These are phyloP conservation scores for Phocides pigmalion DNA, from an alignment of 1,140 invertebrate species.

Conservation along the genomic window DNA sequence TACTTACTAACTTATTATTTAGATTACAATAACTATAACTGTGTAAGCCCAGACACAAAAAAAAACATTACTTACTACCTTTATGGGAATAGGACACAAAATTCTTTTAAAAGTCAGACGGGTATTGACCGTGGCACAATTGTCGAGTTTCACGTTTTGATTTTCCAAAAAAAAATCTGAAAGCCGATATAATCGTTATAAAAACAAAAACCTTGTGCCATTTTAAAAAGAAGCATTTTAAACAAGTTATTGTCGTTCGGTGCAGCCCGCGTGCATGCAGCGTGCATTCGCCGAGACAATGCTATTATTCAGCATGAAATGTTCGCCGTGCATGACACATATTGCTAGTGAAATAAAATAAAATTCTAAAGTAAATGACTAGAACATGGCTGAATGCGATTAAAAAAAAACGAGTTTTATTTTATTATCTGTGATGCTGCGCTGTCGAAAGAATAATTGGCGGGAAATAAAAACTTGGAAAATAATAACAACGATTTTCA, in stretches of 20 bases:
- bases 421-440: neutral
- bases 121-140: too few species aligned
- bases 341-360: constrained; percentile 35
- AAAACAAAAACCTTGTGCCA: neutral
- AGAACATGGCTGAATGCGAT: neutral
- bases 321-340: constrained; percentile 32
- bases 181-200: too few species aligned
- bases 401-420: neutral
- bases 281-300: constrained; percentile 28
- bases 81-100: too few species aligned
- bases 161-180: neutral
- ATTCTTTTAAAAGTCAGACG: too few species aligned
- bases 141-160: too few species aligned
- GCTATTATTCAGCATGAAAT: constrained; percentile 36
- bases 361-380: constrained; percentile 32
- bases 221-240: constrained; percentile 25
- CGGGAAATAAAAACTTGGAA: too few species aligned
- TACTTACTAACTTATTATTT: too few species aligned
- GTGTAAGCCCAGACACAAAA: too few species aligned
- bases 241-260: constrained; percentile 31
- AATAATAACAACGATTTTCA: too few species aligned
- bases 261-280: constrained; percentile 27
- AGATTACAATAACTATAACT: too few species aligned
- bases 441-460: neutral
- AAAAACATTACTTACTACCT: too few species aligned